Conservation (phyloP, 2,113 vertebrate species). For the Catharus minimus region DNA sequence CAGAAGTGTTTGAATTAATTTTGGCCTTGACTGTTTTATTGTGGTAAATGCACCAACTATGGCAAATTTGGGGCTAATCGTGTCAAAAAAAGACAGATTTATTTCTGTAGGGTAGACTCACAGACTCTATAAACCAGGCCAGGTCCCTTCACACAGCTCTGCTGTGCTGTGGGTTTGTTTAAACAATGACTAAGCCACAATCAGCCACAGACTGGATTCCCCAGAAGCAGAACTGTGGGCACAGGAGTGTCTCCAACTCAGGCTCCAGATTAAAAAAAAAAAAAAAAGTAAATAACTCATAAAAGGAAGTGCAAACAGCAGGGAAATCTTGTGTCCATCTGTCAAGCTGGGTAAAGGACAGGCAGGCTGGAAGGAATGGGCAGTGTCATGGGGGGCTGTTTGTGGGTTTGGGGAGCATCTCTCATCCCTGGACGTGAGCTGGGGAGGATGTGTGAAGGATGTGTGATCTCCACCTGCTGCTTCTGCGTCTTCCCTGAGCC, state of each 20-base stretch:
- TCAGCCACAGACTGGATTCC: neutral
- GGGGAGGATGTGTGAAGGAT: neutral
- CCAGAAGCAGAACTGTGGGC: neutral
- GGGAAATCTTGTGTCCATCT: neutral
- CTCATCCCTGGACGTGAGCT: accelerated
- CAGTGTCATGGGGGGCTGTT: neutral
- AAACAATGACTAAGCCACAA: neutral
- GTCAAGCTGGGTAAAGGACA: neutral
- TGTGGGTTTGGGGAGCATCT: neutral
- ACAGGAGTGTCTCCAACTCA: neutral
- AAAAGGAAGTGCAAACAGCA: slow-evolving; percentile 24
- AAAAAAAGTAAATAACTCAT: neutral
- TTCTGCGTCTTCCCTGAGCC: neutral
- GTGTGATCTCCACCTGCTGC: neutral
- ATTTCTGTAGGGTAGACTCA: neutral
- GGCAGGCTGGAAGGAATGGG: neutral
- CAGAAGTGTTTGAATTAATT: neutral
- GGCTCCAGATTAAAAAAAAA: neutral
- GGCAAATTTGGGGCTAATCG: neutral
- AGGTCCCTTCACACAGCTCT: neutral
- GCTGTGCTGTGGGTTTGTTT: neutral
- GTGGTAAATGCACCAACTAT: neutral
- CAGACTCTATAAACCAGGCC: neutral
- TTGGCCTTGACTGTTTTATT: neutral
- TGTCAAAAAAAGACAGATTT: neutral